A percentile compares a stretch with the other conserved stretches of the same genome.
These are phyloP conservation scores for Cerceris rybyensis DNA, from an alignment of 2,888 invertebrate species.

Conservation along the genomic window DNA sequence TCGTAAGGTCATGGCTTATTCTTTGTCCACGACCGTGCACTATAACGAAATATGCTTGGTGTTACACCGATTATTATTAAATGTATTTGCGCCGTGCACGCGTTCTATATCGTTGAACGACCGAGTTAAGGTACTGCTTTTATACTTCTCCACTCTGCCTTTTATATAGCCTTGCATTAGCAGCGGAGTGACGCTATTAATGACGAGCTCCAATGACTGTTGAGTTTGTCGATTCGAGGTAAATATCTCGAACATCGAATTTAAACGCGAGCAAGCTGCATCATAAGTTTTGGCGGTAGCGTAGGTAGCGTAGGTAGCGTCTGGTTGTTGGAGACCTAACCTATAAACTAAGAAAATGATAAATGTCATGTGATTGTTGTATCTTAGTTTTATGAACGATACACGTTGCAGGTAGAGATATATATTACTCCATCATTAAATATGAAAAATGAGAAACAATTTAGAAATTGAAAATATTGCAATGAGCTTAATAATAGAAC, in stretches of 20 bases:
- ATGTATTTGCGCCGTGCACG: background rate
- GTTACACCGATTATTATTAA: background rate
- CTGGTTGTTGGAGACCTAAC: background rate
- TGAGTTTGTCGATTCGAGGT: constrained; percentile 31
- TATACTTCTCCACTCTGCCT: constrained; percentile 21
- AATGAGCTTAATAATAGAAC: too few relatives aligned
- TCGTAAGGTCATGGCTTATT: constrained; percentile 41
- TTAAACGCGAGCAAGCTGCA: background rate
- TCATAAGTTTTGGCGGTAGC: background rate
- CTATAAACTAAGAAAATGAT: background rate
- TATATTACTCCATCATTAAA: too few relatives aligned
- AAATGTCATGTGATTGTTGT: background rate
- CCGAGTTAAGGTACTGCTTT: constrained; percentile 24
- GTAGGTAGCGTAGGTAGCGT: background rate
- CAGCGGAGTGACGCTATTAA: constrained; percentile 1
- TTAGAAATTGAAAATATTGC: too few relatives aligned
- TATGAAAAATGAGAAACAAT: too few relatives aligned
- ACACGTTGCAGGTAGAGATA: too few relatives aligned
- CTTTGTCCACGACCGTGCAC: constrained; percentile 12
- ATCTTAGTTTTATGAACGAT: too few relatives aligned
- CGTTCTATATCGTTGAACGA: background rate
- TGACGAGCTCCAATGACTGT: constrained; percentile 36
- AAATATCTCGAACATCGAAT: constrained; percentile 17
- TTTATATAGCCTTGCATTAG: constrained; percentile 42
- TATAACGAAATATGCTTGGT: constrained; percentile 4